Evolutionary conservation across 1,140 invertebrate genomes (phyloP).

Genomic region (Zaprionus africanus): DNA sequence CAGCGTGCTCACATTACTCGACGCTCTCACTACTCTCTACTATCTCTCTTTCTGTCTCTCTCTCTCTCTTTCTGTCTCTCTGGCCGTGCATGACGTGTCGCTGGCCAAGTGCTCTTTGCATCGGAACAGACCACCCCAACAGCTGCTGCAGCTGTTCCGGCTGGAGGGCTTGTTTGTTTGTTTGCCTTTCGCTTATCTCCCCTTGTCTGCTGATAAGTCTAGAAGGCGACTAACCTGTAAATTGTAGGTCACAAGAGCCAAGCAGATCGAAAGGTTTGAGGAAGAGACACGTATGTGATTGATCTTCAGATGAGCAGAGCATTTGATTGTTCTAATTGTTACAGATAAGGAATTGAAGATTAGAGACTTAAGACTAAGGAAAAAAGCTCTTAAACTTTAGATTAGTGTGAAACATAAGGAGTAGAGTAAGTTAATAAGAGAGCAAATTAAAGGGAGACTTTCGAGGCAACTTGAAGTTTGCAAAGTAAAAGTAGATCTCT

Average conservation of each 20-base stretch:
- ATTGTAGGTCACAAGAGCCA: neutral
- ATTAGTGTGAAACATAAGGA: neutral
- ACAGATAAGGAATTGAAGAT: neutral
- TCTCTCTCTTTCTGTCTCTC: neutral
- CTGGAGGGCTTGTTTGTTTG: constrained; percentile 34
- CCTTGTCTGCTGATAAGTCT: constrained; percentile 23
- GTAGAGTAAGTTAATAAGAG: neutral
- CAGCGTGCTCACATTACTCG: neutral
- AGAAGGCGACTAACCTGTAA: neutral
- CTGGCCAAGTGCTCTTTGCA: constrained; percentile 37
- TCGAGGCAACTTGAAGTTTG: no score
- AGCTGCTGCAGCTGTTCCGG: constrained; percentile 29
- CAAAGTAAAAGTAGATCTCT: neutral
- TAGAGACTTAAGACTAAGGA: no score
- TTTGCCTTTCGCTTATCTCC: constrained; percentile 20
- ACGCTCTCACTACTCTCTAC: neutral
- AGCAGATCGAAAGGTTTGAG: neutral
- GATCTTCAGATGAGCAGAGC: no score
- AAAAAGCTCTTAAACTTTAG: neutral
- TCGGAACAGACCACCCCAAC: constrained; percentile 46
- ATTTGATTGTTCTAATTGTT: no score
- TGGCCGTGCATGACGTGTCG: constrained; percentile 43
- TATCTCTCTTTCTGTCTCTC: neutral
- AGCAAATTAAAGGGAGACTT: neutral
- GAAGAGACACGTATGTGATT: neutral